Evolutionary conservation across 2,113 vertebrate species (phyloP).

Genomic region (Vanacampus margaritifer): DNA sequence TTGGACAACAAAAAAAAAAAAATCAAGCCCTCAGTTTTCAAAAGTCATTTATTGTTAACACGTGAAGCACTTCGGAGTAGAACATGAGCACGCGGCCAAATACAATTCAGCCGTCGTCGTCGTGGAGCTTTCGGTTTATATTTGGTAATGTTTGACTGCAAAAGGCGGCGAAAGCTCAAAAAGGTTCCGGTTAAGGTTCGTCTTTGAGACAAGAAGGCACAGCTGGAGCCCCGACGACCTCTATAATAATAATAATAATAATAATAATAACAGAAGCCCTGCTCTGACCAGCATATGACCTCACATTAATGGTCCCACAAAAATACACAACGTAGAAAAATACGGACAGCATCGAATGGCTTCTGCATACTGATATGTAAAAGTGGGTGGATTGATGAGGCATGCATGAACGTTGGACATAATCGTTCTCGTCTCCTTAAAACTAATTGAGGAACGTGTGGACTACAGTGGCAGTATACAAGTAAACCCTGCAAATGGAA

Average conservation of each 20-base stretch:
- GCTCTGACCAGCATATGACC: constrained; percentile 34
- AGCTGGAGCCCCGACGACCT: constrained; percentile 45
- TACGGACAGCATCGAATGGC: constrained; percentile 43
- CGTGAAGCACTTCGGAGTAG: constrained; percentile 72
- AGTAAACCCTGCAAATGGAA: constrained; percentile 62
- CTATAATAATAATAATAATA: constrained; percentile 26
- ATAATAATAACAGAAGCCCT: constrained; percentile 25
- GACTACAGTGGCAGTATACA: constrained; percentile 46
- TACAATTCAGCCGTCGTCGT: constrained; percentile 67
- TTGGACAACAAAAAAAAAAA: neutral
- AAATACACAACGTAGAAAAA: constrained; percentile 40
- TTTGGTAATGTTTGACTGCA: constrained; percentile 56
- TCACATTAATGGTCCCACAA: constrained; percentile 37
- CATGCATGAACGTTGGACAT: constrained; percentile 11
- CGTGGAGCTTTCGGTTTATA: constrained; percentile 61
- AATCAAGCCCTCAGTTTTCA: constrained; percentile 28
- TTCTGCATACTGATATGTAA: constrained; percentile 49
- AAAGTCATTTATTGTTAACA: constrained; percentile 64
- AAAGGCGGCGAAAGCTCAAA: constrained; percentile 35
- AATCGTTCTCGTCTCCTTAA: constrained; percentile 3
- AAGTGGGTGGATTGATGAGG: neutral
- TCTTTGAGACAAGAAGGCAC: constrained; percentile 49
- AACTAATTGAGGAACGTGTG: constrained; percentile 2
- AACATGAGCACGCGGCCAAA: constrained; percentile 72
- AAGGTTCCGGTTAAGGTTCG: constrained; percentile 16